A percentile compares a stretch with the other conserved stretches of the same genome.
Conservation (phyloP, 2,113 vertebrate genomes). For the Suncus etruscus region DNA sequence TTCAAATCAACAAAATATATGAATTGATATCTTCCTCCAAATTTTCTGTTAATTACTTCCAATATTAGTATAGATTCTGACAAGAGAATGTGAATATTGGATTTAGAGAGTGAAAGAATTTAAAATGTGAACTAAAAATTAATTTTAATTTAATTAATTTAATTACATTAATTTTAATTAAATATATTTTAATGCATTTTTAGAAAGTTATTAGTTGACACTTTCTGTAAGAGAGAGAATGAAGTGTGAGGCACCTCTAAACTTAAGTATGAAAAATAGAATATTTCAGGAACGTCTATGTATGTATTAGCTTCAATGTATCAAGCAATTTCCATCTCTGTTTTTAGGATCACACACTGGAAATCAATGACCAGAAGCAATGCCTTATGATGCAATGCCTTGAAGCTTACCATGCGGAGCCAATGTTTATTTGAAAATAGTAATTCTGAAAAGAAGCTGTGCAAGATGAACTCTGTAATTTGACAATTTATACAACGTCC, state of each 20-base stretch:
- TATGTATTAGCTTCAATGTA: not conserved
- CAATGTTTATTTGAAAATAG: slow-evolving; percentile 7
- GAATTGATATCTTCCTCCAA: not conserved
- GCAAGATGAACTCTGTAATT: not conserved
- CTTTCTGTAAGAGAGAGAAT: not conserved
- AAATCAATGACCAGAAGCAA: not conserved
- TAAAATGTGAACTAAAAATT: not conserved
- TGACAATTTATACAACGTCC: slow-evolving; percentile 57
- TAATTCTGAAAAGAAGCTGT: slow-evolving; percentile 7
- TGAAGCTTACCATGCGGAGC: not conserved
- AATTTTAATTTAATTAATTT: too few relatives aligned
- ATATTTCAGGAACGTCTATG: not conserved
- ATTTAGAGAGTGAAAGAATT: not conserved
- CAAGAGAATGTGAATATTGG: not conserved
- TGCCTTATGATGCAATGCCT: not conserved
- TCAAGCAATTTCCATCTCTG: not conserved
- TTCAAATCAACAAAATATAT: too few relatives aligned
- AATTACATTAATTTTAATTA: too few relatives aligned
- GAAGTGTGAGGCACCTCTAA: not conserved
- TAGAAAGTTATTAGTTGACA: not conserved
- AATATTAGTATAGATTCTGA: not conserved
- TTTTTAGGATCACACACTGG: not conserved
- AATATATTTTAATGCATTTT: not conserved
- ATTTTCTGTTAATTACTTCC: not conserved
- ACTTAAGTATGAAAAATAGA: not conserved